phyloP scores from a whole-genome alignment of 2,113 vertebrate genomes.

The Nannobrachium achirus region DNA sequence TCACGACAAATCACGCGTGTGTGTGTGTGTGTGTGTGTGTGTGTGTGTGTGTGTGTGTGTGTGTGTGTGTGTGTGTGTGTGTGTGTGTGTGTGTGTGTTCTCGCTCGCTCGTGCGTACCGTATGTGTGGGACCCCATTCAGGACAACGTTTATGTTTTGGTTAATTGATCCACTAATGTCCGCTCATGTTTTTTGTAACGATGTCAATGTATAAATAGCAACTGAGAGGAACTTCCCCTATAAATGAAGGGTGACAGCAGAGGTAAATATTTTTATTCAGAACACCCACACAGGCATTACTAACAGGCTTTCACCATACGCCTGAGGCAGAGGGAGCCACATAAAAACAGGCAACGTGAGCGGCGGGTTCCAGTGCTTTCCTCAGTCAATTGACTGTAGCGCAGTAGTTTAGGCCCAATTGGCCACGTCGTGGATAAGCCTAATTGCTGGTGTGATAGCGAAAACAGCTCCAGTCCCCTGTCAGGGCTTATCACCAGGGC shows the following conservation, averaged over 20 bases:
- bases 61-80: not conserved
- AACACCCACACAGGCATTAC: constrained; percentile 13
- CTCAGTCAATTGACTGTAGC: constrained; percentile 64
- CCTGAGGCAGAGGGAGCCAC: constrained; percentile 40
- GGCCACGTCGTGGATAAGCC: constrained; percentile 69
- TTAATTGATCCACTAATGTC: constrained; percentile 15
- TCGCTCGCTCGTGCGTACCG: constrained; percentile 26
- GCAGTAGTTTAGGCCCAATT: constrained; percentile 66
- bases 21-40: not conserved
- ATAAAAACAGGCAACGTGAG: constrained; percentile 44
- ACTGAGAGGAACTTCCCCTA: constrained; percentile 31
- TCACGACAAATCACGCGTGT: constrained; percentile 4
- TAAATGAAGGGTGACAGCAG: constrained; percentile 42
- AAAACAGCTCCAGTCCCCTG: constrained; percentile 61
- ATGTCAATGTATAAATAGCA: constrained; percentile 40
- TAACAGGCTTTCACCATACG: constrained; percentile 10
- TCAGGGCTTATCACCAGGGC: constrained; percentile 62
- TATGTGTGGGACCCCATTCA: constrained; percentile 8
- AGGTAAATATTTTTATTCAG: constrained; percentile 50
- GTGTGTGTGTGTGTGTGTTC: no score
- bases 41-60: no score
- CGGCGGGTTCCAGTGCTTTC: constrained; percentile 41
- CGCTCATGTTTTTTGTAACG: constrained; percentile 35
- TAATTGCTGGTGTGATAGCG: constrained; percentile 67
- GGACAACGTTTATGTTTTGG: constrained; percentile 35